Evolutionary conservation across 1,140 invertebrate species (phyloP).

Genomic region (Penaeus chinensis): DNA sequence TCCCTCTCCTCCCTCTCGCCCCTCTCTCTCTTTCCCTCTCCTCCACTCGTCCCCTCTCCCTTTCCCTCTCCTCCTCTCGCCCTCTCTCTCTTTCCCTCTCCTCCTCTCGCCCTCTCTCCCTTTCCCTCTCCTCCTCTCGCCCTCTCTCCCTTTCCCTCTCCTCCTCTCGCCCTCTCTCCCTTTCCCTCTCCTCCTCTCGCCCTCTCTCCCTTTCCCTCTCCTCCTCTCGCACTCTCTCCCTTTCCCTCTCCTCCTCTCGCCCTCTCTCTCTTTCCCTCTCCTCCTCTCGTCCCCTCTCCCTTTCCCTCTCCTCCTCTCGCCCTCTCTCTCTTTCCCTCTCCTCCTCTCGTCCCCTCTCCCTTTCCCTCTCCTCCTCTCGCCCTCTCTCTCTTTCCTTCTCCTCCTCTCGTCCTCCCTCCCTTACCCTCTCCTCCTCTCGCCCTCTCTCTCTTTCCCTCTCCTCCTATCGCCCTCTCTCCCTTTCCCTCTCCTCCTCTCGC

Average conservation of each 20-base stretch:
- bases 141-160: too few species aligned
- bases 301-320: background rate
- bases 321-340: background rate
- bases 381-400: too few species aligned
- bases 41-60: too few species aligned
- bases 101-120: background rate
- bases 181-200: background rate
- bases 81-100: background rate
- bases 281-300: background rate
- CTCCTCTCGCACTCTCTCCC: background rate
- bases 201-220: background rate
- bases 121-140: background rate
- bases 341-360: background rate
- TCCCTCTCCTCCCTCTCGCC: background rate
- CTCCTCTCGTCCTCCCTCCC: background rate
- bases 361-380: too few species aligned
- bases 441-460: too few species aligned
- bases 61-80: too few species aligned
- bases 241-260: too few species aligned
- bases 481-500: too few species aligned
- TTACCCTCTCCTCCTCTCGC: background rate
- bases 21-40: background rate
- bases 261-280: too few species aligned
- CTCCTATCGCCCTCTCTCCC: too few species aligned
- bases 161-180: background rate